These are phyloP conservation scores for Drosophila aff. DNA, from an alignment of 1,140 invertebrate species.

Conservation along the genomic window DNA sequence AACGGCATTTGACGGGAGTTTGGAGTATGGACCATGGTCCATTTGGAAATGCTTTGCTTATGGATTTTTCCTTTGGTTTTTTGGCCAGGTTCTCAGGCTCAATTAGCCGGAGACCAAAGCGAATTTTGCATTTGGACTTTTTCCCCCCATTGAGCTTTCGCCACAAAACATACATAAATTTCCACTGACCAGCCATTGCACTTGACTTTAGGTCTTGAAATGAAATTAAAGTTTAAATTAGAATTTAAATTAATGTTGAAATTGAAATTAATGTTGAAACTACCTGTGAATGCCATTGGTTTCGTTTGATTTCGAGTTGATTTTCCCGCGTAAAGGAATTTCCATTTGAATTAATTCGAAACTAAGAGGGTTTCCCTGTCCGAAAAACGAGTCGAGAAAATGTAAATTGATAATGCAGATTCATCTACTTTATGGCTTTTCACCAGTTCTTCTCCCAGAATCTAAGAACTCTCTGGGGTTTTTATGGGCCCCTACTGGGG, in stretches of 20 bases:
- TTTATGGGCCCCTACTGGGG: constrained; percentile 17
- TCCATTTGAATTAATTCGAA: constrained; percentile 33
- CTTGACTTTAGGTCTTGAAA: neutral
- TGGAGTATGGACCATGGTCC: constrained; percentile 3
- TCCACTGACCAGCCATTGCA: neutral
- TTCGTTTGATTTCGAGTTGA: constrained; percentile 7
- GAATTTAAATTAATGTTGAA: neutral
- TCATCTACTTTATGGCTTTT: constrained; percentile 36
- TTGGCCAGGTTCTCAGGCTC: constrained; percentile 38
- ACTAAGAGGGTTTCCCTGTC: constrained; percentile 51
- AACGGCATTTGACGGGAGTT: constrained; percentile 7
- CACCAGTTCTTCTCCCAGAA: neutral
- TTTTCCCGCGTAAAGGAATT: constrained; percentile 7
- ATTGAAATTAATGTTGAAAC: neutral
- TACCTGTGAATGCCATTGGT: neutral
- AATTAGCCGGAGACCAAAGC: constrained; percentile 32
- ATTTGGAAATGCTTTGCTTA: constrained; percentile 19
- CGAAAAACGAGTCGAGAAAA: neutral
- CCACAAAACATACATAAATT: constrained; percentile 36
- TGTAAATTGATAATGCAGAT: constrained; percentile 53
- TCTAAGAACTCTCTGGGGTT: neutral
- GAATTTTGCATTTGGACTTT: constrained; percentile 45
- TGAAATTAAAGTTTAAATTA: neutral
- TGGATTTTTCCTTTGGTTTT: neutral
- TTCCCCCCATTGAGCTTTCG: constrained; percentile 10